phyloP scores from a whole-genome alignment of 2,888 invertebrate genomes.

The Danaus chrysippus region DNA sequence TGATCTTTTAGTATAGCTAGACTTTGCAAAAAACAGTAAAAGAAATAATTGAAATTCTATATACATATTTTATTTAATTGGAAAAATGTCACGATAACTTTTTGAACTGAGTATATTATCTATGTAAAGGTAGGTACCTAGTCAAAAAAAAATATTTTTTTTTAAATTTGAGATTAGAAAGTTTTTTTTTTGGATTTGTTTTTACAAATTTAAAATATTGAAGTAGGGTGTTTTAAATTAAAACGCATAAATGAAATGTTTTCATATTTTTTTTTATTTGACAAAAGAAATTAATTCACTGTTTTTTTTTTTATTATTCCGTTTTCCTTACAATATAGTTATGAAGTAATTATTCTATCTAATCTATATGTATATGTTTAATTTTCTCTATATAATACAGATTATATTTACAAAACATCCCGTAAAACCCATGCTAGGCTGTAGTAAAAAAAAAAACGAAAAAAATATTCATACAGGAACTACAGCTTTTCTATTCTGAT shows the following conservation, averaged over 20 bases:
- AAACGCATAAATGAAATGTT: conserved; percentile 54
- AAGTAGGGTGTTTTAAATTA: conserved; percentile 37
- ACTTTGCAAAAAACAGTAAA: too few relatives aligned
- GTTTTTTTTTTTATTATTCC: conserved; percentile 63
- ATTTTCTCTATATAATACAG: conserved; percentile 73
- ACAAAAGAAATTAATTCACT: conserved; percentile 77
- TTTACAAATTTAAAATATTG: neutral
- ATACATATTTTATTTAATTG: too few relatives aligned
- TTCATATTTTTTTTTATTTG: conserved; percentile 75
- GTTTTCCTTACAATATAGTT: conserved; percentile 73
- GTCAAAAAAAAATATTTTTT: too few relatives aligned
- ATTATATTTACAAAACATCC: conserved; percentile 74
- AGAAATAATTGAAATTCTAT: too few relatives aligned
- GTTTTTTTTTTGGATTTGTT: neutral
- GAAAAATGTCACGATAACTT: too few relatives aligned
- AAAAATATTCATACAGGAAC: conserved; percentile 8
- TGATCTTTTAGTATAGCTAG: too few relatives aligned
- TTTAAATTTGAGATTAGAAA: neutral
- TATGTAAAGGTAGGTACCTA: too few relatives aligned
- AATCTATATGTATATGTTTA: conserved; percentile 72
- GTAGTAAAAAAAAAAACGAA: conserved; percentile 22
- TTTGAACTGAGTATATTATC: too few relatives aligned
- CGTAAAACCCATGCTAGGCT: conserved; percentile 68
- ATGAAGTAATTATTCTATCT: conserved; percentile 77
- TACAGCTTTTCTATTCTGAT: conserved; percentile 17